phyloP scores from a whole-genome alignment of 2,113 vertebrate species.

The Scatophagus argus region DNA sequence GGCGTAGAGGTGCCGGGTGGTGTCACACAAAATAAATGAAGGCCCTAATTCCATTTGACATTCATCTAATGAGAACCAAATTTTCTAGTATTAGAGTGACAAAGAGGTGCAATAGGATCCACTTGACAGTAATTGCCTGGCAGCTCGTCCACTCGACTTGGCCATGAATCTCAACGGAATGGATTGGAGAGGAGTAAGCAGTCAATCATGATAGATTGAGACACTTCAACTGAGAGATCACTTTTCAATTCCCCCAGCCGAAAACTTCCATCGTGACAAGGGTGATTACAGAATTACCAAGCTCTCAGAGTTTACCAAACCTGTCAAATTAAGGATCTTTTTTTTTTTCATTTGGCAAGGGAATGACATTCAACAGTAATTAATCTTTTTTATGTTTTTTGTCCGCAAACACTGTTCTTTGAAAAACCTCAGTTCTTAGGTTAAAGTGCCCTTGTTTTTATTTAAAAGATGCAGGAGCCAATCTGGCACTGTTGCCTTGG shows the following conservation, averaged over 20 bases:
- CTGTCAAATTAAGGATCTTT: conserved; percentile 5
- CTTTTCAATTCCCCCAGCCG: conserved; percentile 37
- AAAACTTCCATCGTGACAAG: conserved; percentile 18
- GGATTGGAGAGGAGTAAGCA: conserved; percentile 62
- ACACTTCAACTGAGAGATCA: conserved; percentile 58
- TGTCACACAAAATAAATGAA: conserved; percentile 70
- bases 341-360: not conserved
- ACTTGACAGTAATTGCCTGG: conserved; percentile 79
- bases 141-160: conserved; percentile 53
- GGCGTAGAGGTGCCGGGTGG: not conserved
- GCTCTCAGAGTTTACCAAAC: not conserved
- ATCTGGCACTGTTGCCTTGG: not conserved
- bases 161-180: conserved; percentile 61
- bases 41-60: conserved; percentile 77
- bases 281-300: conserved; percentile 39
- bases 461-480: not conserved
- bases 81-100: conserved; percentile 77
- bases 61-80: conserved; percentile 79
- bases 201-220: conserved; percentile 62
- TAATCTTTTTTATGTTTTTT: not conserved
- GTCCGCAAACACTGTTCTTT: not conserved
- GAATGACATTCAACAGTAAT: conserved; percentile 1
- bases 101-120: conserved; percentile 69
- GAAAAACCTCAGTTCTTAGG: not conserved
- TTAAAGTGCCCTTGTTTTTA: not conserved